Evolutionary conservation across 2,888 invertebrate species (phyloP).

Genomic region (Andrena flavipes): DNA sequence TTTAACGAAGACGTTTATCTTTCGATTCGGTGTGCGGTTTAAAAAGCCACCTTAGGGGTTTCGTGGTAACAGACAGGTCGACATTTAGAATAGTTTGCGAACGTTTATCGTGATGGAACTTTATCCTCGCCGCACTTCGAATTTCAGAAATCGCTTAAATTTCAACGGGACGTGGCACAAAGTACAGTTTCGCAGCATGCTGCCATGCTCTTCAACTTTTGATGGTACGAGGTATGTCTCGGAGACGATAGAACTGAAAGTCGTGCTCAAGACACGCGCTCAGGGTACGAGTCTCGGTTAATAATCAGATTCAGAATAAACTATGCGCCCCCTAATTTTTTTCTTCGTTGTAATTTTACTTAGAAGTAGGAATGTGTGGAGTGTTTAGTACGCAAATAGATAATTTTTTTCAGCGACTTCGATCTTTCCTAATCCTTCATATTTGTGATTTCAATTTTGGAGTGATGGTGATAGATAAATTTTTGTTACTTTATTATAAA

Average conservation of each 20-base stretch:
- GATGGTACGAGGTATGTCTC: background rate
- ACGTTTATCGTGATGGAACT: slow-evolving; percentile 35
- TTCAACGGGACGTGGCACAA: background rate
- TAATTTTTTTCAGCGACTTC: background rate
- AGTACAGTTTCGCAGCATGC: background rate
- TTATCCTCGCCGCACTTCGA: slow-evolving; percentile 17
- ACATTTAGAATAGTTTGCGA: slow-evolving; percentile 36
- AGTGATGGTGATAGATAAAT: too few relatives aligned
- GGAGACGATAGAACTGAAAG: background rate
- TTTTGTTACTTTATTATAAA: too few relatives aligned
- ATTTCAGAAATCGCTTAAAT: slow-evolving; percentile 7
- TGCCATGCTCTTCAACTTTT: background rate
- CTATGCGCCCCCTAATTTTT: background rate
- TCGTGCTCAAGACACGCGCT: background rate
- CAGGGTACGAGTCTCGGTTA: background rate
- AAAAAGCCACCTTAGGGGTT: slow-evolving; percentile 36
- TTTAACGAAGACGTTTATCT: slow-evolving; percentile 59
- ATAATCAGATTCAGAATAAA: background rate
- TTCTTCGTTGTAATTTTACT: background rate
- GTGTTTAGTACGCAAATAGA: background rate
- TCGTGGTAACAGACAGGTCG: slow-evolving; percentile 32
- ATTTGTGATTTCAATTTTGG: too few relatives aligned
- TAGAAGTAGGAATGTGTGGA: background rate
- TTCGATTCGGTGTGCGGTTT: slow-evolving; percentile 37
- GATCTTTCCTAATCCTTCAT: too few relatives aligned